These are phyloP conservation scores for Tipula confusa DNA, from an alignment of 2,888 invertebrate genomes.

Conservation along the genomic window DNA sequence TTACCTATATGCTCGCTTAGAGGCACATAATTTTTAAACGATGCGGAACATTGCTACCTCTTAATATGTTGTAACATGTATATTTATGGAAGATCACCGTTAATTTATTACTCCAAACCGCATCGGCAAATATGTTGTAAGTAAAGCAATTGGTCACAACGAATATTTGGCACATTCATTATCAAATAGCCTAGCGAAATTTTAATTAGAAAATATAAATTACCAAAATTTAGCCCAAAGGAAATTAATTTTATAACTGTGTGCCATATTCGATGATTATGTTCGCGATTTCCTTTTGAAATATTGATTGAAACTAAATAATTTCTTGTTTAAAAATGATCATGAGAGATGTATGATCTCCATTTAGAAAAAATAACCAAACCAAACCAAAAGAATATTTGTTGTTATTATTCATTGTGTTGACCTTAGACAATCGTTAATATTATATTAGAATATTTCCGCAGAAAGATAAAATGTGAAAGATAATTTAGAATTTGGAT, in stretches of 20 bases:
- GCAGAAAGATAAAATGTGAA: background rate
- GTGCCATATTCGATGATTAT: background rate
- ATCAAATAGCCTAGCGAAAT: background rate
- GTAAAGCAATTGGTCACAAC: background rate
- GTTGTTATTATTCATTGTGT: background rate
- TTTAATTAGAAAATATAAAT: background rate
- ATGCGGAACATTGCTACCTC: too few species aligned
- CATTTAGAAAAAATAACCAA: background rate
- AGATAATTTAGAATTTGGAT: conserved; percentile 9
- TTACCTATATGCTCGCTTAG: too few species aligned
- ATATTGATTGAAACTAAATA: background rate
- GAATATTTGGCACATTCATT: background rate
- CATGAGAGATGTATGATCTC: background rate
- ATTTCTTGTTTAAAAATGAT: background rate
- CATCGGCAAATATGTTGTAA: too few species aligned
- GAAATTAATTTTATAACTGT: background rate
- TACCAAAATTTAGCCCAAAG: background rate
- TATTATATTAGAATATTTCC: background rate
- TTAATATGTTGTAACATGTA: too few species aligned
- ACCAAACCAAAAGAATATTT: background rate
- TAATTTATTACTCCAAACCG: too few species aligned
- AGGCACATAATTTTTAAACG: too few species aligned
- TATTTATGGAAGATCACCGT: too few species aligned
- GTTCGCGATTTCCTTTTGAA: background rate
- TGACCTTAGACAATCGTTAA: conserved; percentile 6